Base-by-base conservation (phyloP, 64 coral and sea anemone genomes). In the Actinia equina region DNA sequence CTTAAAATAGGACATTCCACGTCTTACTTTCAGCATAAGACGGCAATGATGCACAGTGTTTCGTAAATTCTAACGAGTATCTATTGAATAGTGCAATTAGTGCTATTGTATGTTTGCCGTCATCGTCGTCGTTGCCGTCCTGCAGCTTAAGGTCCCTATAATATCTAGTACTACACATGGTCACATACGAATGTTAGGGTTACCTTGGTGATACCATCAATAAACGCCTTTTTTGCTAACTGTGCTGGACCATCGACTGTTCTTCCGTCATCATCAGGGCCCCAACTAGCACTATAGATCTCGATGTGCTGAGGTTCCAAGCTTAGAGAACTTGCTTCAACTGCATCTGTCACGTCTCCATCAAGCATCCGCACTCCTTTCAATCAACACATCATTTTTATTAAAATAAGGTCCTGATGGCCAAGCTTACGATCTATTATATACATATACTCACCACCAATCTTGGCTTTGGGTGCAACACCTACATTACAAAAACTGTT, bases 221-320 rank as follows among this genome's bases (percentile, higher is more conserved):
- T 77, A 69, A 99, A 99, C 41, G 97, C 93, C 22, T 90, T 92
- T 51, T 77, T 95, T 30, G 97, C 97, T 43, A 99, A 44, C 77
- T 80, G 86, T 16, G 90, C 97, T 30, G 97, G 97, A 17, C 97
- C 97, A 85, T 99, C 97, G 2, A 99, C 97, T 3, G 97, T 99
- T 14, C 86, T 90, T 5, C 97, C 97, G 49, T 99, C 97, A 77
- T 99, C 97, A 81, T 99, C 97, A 1, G 97, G 97, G 12, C 97
- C 97, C 97, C 97, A 99, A 37, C 97, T 99, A 26, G 97, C 84
- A 77, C 97, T 99, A 30, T 99, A 99, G 2, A 99, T 86, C 83
- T 99, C 91, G 8, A 99, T 99, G 43, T 99, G 90, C 17, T 95
- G 91, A 43, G 93, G 93, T 25, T 88, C 88, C 19, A 95, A 84